Evolutionary conservation across 2,113 vertebrate species (phyloP).

Genomic region (Alethe castanea): DNA sequence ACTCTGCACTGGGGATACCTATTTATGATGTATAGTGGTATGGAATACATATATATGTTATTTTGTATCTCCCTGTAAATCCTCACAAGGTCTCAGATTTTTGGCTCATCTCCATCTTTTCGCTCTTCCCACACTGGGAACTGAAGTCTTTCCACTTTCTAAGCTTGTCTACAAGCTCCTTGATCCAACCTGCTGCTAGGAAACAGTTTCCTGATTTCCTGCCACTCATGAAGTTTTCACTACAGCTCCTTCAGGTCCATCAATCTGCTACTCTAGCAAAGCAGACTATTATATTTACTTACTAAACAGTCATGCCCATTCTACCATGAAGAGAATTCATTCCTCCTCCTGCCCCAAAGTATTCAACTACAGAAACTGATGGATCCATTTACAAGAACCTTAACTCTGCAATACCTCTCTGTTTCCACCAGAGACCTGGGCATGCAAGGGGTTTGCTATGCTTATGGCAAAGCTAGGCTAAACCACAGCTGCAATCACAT

Average conservation of each 20-base stretch:
- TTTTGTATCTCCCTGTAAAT: not conserved
- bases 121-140: not conserved
- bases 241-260: not conserved
- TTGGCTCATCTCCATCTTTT: not conserved
- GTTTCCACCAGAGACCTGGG: not conserved
- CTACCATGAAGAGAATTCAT: not conserved
- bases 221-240: not conserved
- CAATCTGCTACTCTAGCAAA: not conserved
- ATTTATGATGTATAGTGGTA: not conserved
- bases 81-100: not conserved
- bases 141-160: not conserved
- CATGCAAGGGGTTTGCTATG: not conserved
- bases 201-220: not conserved
- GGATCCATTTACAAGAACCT: not conserved
- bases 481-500: fast-evolving
- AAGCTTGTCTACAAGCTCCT: not conserved
- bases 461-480: not conserved
- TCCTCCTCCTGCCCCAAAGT: not conserved
- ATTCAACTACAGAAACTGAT: not conserved
- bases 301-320: not conserved
- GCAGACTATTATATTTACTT: not conserved
- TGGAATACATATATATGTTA: not conserved
- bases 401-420: not conserved
- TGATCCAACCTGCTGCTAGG: fast-evolving
- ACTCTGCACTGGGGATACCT: not conserved